These are phyloP conservation scores for Hartigia nigra DNA, from an alignment of 2,888 invertebrate genomes.

Conservation along the genomic window DNA sequence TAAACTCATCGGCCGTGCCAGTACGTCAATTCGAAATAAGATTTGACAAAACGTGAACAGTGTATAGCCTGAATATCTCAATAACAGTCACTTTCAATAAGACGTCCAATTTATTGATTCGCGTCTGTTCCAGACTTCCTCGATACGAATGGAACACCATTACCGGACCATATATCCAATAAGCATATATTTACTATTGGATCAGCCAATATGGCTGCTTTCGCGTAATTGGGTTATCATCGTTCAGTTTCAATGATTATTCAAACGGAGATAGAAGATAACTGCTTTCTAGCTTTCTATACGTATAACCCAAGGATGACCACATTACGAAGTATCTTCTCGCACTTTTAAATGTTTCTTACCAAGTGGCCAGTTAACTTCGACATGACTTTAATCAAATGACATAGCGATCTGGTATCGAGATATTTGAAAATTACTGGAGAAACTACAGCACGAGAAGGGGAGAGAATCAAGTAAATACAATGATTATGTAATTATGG, in stretches of 20 bases:
- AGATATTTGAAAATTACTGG: not conserved
- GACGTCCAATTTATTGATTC: not conserved
- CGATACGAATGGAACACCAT: not conserved
- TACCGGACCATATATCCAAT: not conserved
- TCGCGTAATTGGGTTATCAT: constrained; percentile 48
- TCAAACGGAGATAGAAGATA: constrained; percentile 9
- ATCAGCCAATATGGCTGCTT: not conserved
- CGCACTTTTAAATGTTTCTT: not conserved
- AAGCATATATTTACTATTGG: not conserved
- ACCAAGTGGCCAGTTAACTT: not conserved
- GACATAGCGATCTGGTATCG: not conserved
- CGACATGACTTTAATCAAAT: not conserved
- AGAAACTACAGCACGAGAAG: too few relatives aligned
- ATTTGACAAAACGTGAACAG: not conserved
- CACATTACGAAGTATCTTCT: constrained; percentile 43
- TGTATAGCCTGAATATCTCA: not conserved
- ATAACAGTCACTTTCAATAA: not conserved
- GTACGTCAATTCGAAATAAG: not conserved
- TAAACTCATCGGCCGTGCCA: not conserved
- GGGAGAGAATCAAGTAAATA: too few relatives aligned
- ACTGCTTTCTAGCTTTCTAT: constrained; percentile 53
- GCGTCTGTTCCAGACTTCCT: not conserved
- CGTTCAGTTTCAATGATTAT: constrained; percentile 20
- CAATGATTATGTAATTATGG: not conserved
- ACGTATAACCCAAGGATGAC: constrained; percentile 49